Base-by-base conservation (phyloP, 2,797 vertebrate species). In the Fringilla coelebs region DNA sequence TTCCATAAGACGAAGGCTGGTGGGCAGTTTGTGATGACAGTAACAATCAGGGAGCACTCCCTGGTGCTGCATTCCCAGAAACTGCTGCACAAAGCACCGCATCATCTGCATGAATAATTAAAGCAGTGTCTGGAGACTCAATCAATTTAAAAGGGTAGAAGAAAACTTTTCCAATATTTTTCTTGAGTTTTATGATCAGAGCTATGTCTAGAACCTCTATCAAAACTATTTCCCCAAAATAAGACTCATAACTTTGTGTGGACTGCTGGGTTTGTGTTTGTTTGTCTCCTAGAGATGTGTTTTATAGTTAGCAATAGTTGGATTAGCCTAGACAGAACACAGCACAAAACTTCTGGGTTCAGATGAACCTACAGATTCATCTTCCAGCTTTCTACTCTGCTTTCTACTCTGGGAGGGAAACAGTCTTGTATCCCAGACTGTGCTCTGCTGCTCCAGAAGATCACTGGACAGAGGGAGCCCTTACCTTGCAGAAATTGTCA, bases 1-100 rank as follows among this genome's bases (percentile, higher is more conserved):
- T 98, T 98, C 94, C 97, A 97, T 98, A 97, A 98, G 96, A 97
- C 49, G 97, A 95, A 96, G 96, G 94, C 90, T 84, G 93, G 95
- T 96, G 93, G 91, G 91, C 95, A 97, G 96, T 97, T 96, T 94
- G 74, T 61, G 90, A 96, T 90, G 94, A 93, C 92, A 89, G 92
- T 74, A 95, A 93, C 94, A 94, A 95, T 76, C n/a, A 25, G 94
- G 51, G 90, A 96, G 90, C 75, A 22, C 77, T 75, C 51, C 1
- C 8, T 70, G 85, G 73, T 84, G 88, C 91, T 74, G 82, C 54
- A 60, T 90, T 79, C 94, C 94, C 91, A 94, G 94, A 91, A 93
- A 79, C 63, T 19, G 73, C 92, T 54, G 32, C 87, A 81, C 82
- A 88, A 90, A 96, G 88, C 43, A 88, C 87, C 20, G 1, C 85